These are phyloP conservation scores for Dipodomys stephensi DNA, from an alignment of 2,113 vertebrate species.

Conservation along the genomic window DNA sequence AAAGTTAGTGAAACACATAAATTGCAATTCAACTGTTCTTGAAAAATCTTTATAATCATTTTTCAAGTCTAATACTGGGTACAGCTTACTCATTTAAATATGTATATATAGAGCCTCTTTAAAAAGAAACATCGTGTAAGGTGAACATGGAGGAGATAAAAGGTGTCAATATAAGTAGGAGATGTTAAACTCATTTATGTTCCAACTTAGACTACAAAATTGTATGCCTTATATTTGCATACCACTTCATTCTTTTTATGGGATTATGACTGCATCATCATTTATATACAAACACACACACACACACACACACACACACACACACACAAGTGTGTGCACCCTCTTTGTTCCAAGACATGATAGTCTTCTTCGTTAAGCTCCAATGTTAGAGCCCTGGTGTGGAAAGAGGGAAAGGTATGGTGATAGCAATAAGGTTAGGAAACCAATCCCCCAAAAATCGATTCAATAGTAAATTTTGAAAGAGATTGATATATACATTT, in stretches of 20 bases:
- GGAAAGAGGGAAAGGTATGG: background rate
- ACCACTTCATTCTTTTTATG: background rate
- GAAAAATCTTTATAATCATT: slow-evolving; percentile 69
- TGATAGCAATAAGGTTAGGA: background rate
- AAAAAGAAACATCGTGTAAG: slow-evolving; percentile 46
- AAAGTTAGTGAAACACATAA: slow-evolving; percentile 79
- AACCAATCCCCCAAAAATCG: background rate
- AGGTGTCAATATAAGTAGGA: background rate
- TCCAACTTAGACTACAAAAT: slow-evolving; percentile 21
- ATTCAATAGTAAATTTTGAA: slow-evolving; percentile 65
- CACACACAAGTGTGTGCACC: background rate
- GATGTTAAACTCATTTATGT: background rate
- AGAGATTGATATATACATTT: slow-evolving; percentile 32
- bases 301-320: background rate
- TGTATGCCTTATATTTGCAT: background rate
- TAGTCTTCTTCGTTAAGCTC: background rate
- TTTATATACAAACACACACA: background rate
- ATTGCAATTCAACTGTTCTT: slow-evolving; percentile 72
- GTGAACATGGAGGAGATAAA: slow-evolving; percentile 24
- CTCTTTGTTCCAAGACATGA: background rate
- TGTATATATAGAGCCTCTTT: slow-evolving; percentile 42
- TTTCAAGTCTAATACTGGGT: slow-evolving; percentile 52
- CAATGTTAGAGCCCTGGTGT: background rate
- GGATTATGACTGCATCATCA: background rate
- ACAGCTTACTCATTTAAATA: slow-evolving; percentile 58